Base-by-base conservation (phyloP, 2,113 vertebrate species). In the Sterna hirundo region DNA sequence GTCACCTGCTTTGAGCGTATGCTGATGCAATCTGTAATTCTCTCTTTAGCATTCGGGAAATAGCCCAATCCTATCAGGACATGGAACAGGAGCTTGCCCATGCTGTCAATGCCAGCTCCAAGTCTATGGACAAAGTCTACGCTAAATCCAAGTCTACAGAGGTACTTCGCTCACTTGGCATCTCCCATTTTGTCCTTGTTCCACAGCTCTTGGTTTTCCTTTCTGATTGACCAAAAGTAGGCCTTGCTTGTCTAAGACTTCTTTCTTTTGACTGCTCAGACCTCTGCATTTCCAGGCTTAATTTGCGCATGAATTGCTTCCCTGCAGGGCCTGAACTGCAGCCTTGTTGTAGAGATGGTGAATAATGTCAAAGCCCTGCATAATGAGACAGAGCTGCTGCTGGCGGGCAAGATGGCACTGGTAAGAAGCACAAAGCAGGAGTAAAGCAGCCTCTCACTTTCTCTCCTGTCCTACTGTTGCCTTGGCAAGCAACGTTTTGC, bases 61-160 rank as follows among this genome's bases (percentile, higher is more conserved):
- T 99, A 17, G 99, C 99, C 6, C 98, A 99, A 26, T 99, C 98
- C 47, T 99, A 99, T 81, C 99, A 98, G 70, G 98, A 98, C 66
- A 96, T 99, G 98, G 99, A 99, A 80, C 99, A 99, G 98, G 99
- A 99, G 94, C 98, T 99, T 38, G 99, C 99, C 51, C 99, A 99
- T 12, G 99, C 99, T 2, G 99, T 99, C 96, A 99, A 99, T 22
- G 99, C 99, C 98, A 99, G 99, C 97, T 99, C 99, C 46, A 99
- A 99, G 97, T 98, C 99, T 94, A 99, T 99, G 99, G 99, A 99
- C 77, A 98, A 99, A 17, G 99, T 99, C 90, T 99, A 99, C 34
- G 98, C 98, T 75, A 98, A 98, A 97, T 98, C 99, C 94, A 99
- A 99, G 79, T 97, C 97, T 91, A 81, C 98, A 14, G 98, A 98